Evolutionary conservation across 2,888 invertebrate genomes (phyloP).

Genomic region (Bellardia bayeri): DNA sequence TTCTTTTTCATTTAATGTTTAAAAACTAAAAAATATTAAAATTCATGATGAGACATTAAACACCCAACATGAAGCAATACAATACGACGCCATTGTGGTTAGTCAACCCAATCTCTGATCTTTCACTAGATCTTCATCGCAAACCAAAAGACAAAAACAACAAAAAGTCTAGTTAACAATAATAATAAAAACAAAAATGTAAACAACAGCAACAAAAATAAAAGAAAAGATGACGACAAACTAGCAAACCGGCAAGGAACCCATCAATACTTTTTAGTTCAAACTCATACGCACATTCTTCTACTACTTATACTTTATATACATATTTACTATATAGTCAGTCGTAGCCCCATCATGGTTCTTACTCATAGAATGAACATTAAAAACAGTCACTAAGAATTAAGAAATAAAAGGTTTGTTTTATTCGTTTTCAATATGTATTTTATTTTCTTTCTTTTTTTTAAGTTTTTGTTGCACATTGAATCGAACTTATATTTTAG

Average conservation of each 20-base stretch:
- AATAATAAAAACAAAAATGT: constrained; percentile 20
- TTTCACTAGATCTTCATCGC: constrained; percentile 65
- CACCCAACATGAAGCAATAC: constrained; percentile 73
- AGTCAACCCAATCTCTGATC: constrained; percentile 72
- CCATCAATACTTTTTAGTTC: constrained; percentile 73
- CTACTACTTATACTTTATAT: no score
- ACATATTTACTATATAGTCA: neutral
- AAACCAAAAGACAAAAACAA: constrained; percentile 42
- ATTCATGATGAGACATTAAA: constrained; percentile 74
- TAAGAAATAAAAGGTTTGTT: constrained; percentile 71
- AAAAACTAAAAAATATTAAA: constrained; percentile 70
- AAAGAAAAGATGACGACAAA: constrained; percentile 52
- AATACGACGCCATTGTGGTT: constrained; percentile 74
- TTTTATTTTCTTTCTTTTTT: constrained; percentile 30
- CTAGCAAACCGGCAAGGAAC: constrained; percentile 47
- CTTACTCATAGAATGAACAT: constrained; percentile 61
- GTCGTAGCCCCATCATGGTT: constrained; percentile 13
- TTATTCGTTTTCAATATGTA: constrained; percentile 49
- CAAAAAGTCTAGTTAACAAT: constrained; percentile 61
- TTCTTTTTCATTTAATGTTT: constrained; percentile 72
- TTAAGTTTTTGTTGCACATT: constrained; percentile 50
- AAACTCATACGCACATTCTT: constrained; percentile 65
- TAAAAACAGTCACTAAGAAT: constrained; percentile 72
- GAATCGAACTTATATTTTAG: constrained; percentile 66
- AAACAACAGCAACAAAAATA: constrained; percentile 25